Percentiles rank a stretch among this genome's conserved stretches.
These are phyloP conservation scores for Hemiscyllium ocellatum DNA, from an alignment of 2,113 vertebrate species.

Conservation along the genomic window DNA sequence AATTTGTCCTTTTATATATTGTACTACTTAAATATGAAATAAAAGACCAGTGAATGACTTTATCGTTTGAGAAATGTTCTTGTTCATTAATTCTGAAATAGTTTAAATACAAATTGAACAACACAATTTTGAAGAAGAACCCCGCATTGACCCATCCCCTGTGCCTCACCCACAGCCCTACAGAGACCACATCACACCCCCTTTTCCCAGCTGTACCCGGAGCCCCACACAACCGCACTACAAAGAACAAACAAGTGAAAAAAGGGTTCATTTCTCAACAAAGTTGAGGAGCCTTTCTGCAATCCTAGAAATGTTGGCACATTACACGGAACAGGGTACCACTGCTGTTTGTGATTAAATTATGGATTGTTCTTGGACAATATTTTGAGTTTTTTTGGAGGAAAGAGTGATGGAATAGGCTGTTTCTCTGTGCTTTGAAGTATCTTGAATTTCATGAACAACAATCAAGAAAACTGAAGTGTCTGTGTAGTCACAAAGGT, in stretches of 20 bases:
- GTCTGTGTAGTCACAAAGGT: background rate
- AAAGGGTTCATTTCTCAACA: background rate
- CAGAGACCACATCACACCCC: too few species aligned
- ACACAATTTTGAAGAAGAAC: background rate
- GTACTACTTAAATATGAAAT: background rate
- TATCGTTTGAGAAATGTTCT: background rate
- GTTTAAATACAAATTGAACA: background rate
- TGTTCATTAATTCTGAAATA: background rate
- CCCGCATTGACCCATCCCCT: too few species aligned
- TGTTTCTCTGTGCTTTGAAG: background rate
- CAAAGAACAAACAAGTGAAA: background rate
- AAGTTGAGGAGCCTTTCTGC: background rate
- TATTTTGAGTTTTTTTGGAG: background rate
- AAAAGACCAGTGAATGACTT: background rate
- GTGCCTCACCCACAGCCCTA: too few species aligned
- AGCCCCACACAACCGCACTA: too few species aligned
- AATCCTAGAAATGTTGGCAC: constrained; percentile 13
- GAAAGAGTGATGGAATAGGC: background rate
- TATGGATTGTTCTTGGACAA: constrained; percentile 10
- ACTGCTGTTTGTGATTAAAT: background rate
- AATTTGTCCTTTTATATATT: constrained; percentile 11
- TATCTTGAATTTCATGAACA: background rate
- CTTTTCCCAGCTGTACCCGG: too few species aligned
- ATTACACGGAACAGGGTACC: background rate
- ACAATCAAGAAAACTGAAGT: background rate